These are phyloP conservation scores for Alectura lathami DNA, from an alignment of 2,113 vertebrate species.

Conservation along the genomic window DNA sequence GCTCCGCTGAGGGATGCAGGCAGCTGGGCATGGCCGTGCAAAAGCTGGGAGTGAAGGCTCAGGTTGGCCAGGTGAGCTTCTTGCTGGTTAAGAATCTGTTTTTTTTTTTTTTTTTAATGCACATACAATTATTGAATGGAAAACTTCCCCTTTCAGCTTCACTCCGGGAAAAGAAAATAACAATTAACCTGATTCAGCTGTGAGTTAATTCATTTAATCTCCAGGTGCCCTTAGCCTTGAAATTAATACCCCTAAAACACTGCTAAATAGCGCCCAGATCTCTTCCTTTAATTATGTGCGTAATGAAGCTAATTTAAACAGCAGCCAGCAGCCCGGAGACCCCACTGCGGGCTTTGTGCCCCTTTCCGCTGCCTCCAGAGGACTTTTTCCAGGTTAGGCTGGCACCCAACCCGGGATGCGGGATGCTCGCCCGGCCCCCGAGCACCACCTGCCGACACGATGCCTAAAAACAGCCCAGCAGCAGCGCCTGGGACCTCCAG, in stretches of 20 bases:
- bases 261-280: neutral
- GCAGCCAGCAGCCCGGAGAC: neutral
- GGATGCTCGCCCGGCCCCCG: neutral
- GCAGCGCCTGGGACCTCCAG: neutral
- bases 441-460: neutral
- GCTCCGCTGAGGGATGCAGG: no score
- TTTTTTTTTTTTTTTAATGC: neutral
- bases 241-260: slow-evolving; percentile 40
- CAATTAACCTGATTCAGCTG: slow-evolving; percentile 23
- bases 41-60: neutral
- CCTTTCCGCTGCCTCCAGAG: neutral
- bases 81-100: neutral
- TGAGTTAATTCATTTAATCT: slow-evolving; percentile 52
- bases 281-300: slow-evolving; percentile 1
- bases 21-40: neutral
- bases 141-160: neutral
- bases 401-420: fast-evolving
- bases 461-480: neutral
- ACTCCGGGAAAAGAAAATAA: slow-evolving; percentile 33
- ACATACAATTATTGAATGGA: neutral
- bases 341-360: neutral
- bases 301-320: slow-evolving; percentile 38
- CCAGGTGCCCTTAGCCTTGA: slow-evolving; percentile 21
- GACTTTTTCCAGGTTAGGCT: neutral
- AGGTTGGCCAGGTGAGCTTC: neutral